Conservation (phyloP, 2,113 vertebrate genomes). For the Eira barbara region DNA sequence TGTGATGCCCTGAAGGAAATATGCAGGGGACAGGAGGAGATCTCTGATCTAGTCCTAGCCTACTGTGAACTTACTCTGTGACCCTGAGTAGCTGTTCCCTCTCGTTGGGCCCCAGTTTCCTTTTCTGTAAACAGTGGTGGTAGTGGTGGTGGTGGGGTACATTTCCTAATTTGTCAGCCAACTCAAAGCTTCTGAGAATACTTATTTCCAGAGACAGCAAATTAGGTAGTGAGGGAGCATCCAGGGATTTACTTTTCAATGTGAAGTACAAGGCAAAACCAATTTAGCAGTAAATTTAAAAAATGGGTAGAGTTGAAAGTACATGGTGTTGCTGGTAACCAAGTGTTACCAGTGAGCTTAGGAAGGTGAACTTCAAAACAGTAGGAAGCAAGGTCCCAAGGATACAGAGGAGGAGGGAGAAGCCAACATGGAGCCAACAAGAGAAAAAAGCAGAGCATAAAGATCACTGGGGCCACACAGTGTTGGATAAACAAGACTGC, state of each 20-base stretch:
- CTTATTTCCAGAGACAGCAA: conserved; percentile 30
- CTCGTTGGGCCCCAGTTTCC: not conserved
- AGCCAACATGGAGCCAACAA: not conserved
- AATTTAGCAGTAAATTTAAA: conserved; percentile 53
- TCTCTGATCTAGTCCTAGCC: not conserved
- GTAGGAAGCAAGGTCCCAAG: not conserved
- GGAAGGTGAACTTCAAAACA: not conserved
- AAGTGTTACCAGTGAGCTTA: not conserved
- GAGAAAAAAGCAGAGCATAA: not conserved
- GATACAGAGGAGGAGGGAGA: not conserved
- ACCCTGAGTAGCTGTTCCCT: not conserved
- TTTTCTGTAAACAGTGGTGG: not conserved
- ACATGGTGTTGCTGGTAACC: not conserved
- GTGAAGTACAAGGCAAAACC: conserved; percentile 28
- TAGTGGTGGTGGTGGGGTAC: rapidly evolving
- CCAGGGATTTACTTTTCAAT: conserved; percentile 47
- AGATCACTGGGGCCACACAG: not conserved
- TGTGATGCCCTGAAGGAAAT: not conserved
- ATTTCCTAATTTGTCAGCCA: not conserved
- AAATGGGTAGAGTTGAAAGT: not conserved
- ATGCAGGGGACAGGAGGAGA: not conserved
- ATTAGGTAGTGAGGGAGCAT: not conserved
- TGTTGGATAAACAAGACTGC: not conserved
- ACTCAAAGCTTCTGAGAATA: conserved; percentile 28
- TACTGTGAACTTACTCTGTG: not conserved